These are phyloP conservation scores for Chlamydotis undulata DNA, from an alignment of 2,113 vertebrate species.

Conservation along the genomic window DNA sequence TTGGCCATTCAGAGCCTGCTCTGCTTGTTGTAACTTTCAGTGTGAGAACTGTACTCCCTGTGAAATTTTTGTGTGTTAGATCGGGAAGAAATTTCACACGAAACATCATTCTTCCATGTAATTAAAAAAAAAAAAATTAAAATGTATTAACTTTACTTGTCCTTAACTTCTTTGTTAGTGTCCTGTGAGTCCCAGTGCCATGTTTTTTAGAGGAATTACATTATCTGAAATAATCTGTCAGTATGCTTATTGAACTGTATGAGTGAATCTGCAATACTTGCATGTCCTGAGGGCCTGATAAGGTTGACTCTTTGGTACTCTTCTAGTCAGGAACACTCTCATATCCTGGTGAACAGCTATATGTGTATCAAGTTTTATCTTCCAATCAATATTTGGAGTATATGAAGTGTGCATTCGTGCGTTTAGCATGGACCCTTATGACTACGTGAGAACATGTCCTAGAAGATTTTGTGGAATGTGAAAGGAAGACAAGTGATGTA, in stretches of 20 bases:
- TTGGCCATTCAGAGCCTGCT: background rate
- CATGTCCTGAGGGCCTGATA: background rate
- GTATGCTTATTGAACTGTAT: background rate
- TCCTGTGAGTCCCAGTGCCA: background rate
- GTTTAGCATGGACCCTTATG: background rate
- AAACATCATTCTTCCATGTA: background rate
- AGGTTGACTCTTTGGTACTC: background rate
- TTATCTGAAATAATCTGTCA: background rate
- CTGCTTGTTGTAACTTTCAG: background rate
- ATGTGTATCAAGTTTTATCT: background rate
- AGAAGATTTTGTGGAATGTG: background rate
- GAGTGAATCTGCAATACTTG: background rate
- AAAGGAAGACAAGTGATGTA: background rate
- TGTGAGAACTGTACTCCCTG: background rate
- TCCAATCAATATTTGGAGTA: background rate
- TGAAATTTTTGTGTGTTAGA: background rate
- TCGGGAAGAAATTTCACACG: background rate
- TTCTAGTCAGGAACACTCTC: background rate
- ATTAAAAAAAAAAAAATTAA: background rate
- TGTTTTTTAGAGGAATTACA: background rate
- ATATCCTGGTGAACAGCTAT: background rate
- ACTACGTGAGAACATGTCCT: background rate
- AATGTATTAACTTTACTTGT: background rate
- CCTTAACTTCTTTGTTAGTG: background rate
- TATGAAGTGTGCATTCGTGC: background rate